phyloP scores from a whole-genome alignment of 2,888 invertebrate species.

The Strigamia maritima region DNA sequence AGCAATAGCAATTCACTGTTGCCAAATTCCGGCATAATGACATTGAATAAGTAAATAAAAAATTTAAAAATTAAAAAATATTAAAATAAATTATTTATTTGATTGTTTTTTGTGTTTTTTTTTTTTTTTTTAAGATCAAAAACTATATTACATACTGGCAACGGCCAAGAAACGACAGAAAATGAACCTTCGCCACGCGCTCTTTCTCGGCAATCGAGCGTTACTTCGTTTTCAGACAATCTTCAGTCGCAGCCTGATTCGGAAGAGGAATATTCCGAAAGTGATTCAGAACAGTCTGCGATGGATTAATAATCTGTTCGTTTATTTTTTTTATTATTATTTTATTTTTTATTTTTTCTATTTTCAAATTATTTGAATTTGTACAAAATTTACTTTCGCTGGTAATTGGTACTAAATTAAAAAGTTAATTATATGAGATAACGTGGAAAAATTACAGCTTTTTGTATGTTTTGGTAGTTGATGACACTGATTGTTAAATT shows the following conservation, averaged over 20 bases:
- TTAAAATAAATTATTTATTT: neutral
- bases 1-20: conserved; percentile 9
- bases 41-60: conserved; percentile 1
- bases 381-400: neutral
- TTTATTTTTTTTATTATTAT: neutral
- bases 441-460: neutral
- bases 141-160: neutral
- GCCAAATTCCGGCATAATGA: neutral
- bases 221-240: conserved; percentile 42
- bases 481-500: neutral
- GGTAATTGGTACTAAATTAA: neutral
- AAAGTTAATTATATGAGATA: neutral
- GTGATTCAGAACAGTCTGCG: conserved; percentile 40
- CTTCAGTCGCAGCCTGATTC: conserved; percentile 40
- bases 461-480: neutral
- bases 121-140: conserved; percentile 23
- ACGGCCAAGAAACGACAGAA: conserved; percentile 21
- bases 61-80: neutral
- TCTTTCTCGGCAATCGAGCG: conserved; percentile 42
- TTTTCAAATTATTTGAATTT: neutral
- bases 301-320: neutral
- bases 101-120: neutral
- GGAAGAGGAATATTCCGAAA: conserved; percentile 42
- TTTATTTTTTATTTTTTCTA: neutral
- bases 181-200: conserved; percentile 35